Evolutionary conservation across 2,888 invertebrate genomes (phyloP).

Genomic region (Parasteatoda lunata): DNA sequence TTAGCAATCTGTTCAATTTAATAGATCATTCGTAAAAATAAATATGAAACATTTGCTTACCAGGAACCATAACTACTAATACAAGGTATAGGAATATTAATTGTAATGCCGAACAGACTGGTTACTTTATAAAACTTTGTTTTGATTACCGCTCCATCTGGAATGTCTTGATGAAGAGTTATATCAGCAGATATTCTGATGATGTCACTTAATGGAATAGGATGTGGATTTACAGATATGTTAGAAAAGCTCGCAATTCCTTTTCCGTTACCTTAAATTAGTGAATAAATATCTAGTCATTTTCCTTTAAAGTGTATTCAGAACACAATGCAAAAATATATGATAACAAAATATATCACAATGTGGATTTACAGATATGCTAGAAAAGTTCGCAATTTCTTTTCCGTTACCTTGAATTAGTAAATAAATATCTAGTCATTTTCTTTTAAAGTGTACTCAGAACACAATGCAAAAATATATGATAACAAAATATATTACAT

Average conservation of each 20-base stretch:
- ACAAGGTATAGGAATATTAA: conserved; percentile 37
- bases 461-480: too few species aligned
- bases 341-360: conserved; percentile 26
- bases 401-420: background rate
- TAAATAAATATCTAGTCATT: too few species aligned
- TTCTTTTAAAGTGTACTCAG: too few species aligned
- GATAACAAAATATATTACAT: conserved; percentile 14
- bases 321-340: too few species aligned
- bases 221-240: conserved; percentile 12
- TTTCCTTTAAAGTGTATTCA: too few species aligned
- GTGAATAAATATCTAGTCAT: background rate
- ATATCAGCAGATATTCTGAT: background rate
- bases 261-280: background rate
- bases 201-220: conserved; percentile 27
- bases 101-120: conserved; percentile 19
- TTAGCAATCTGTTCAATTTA: background rate
- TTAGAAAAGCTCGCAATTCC: background rate
- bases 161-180: conserved; percentile 18
- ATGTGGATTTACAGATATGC: conserved; percentile 3
- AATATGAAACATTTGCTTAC: conserved; percentile 11
- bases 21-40: background rate
- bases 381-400: background rate
- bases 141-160: background rate
- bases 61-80: conserved; percentile 24
- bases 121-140: conserved; percentile 38